phyloP scores from a whole-genome alignment of 1,140 invertebrate genomes.

The Brachionus angularis region DNA sequence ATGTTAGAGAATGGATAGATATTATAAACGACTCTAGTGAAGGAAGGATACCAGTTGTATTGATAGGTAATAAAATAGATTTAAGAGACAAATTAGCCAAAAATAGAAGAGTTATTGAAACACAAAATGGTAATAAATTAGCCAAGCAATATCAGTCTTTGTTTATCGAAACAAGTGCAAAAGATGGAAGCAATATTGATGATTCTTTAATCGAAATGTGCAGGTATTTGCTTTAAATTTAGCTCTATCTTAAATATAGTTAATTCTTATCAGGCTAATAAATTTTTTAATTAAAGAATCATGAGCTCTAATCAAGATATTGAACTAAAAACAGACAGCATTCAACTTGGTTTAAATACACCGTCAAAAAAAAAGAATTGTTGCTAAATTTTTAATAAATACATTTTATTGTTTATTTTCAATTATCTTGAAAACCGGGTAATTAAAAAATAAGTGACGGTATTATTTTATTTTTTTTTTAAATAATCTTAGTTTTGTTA shows the following conservation, averaged over 20 bases:
- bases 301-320: slow-evolving; percentile 42
- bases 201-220: slow-evolving; percentile 59
- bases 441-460: not conserved
- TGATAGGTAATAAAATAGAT: slow-evolving; percentile 64
- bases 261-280: not conserved
- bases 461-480: slow-evolving; percentile 11
- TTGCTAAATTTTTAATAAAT: not conserved
- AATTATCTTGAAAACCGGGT: slow-evolving; percentile 3
- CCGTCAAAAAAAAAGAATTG: slow-evolving; percentile 15
- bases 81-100: slow-evolving; percentile 53
- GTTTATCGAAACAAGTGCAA: slow-evolving; percentile 59
- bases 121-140: slow-evolving; percentile 52
- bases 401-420: not conserved
- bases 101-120: slow-evolving; percentile 49
- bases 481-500: not conserved
- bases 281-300: slow-evolving; percentile 12
- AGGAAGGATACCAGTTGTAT: slow-evolving; percentile 58
- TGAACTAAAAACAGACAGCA: slow-evolving; percentile 34
- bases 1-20: slow-evolving; percentile 63
- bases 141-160: slow-evolving; percentile 49
- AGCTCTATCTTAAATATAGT: not conserved
- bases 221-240: slow-evolving; percentile 50
- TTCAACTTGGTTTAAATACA: slow-evolving; percentile 2
- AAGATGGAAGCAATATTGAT: slow-evolving; percentile 59
- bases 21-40: slow-evolving; percentile 26